These are phyloP conservation scores for Cataglyphis rosenhaueri DNA, from an alignment of 2,888 invertebrate genomes.

Conservation along the genomic window DNA sequence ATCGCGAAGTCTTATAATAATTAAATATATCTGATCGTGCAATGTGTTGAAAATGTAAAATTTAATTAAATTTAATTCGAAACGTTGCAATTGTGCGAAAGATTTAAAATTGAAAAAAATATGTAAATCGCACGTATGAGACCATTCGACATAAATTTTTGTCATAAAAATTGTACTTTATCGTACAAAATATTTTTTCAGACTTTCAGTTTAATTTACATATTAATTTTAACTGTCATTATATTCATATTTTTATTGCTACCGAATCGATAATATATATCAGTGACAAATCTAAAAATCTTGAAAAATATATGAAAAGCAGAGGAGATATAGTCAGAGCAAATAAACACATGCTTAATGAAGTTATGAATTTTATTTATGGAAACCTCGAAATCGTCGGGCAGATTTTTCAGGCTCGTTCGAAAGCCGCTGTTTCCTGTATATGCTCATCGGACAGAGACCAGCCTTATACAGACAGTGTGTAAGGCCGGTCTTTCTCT, in stretches of 20 bases:
- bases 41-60: not conserved
- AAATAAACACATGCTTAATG: not conserved
- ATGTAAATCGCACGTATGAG: not conserved
- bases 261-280: not conserved
- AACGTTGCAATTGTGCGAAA: not conserved
- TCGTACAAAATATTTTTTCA: not conserved
- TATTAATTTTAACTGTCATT: not conserved
- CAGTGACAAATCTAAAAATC: not conserved
- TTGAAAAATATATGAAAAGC: not conserved
- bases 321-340: not conserved
- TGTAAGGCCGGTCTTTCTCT: conserved; percentile 53
- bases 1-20: not conserved
- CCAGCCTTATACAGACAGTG: not conserved
- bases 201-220: not conserved
- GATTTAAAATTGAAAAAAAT: not conserved
- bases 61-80: not conserved
- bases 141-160: not conserved
- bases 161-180: not conserved
- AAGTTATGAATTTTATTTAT: not conserved
- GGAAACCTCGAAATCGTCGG: conserved; percentile 10
- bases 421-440: not conserved
- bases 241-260: not conserved
- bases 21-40: not conserved
- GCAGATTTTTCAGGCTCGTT: conserved; percentile 27
- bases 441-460: conserved; percentile 10